phyloP scores from a whole-genome alignment of 2,113 vertebrate genomes.

The Hippocampus mohnikei region DNA sequence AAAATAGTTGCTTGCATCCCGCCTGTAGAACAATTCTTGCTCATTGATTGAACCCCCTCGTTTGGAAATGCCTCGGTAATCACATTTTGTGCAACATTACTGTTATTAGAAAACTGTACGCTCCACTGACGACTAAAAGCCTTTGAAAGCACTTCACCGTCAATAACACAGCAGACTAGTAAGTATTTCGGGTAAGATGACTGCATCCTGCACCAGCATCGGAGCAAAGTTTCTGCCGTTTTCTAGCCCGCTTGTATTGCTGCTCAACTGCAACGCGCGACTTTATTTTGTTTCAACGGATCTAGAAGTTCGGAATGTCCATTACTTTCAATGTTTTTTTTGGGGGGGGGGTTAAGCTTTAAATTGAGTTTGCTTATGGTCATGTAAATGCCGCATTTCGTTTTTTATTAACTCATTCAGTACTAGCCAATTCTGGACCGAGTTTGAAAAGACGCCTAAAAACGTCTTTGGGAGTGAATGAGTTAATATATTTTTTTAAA shows the following conservation, averaged over 20 bases:
- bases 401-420: background rate
- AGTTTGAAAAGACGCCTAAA: no score
- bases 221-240: background rate
- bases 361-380: background rate
- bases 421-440: no score
- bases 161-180: slow-evolving; percentile 38
- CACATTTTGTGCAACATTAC: slow-evolving; percentile 10
- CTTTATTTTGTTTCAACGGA: no score
- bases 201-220: background rate
- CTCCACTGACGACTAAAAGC: slow-evolving; percentile 15
- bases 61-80: slow-evolving; percentile 1
- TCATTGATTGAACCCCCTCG: background rate
- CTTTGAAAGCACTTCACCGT: slow-evolving; percentile 28
- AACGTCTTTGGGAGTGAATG: background rate
- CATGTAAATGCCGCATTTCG: background rate
- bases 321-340: no score
- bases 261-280: background rate
- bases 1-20: background rate
- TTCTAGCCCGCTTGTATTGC: background rate
- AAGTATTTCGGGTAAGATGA: background rate
- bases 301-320: no score
- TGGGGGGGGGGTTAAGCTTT: no score
- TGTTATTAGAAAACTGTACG: background rate
- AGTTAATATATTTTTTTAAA: background rate
- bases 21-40: background rate